Conservation (phyloP, 2,113 vertebrate species). For the Crocuta crocuta region DNA sequence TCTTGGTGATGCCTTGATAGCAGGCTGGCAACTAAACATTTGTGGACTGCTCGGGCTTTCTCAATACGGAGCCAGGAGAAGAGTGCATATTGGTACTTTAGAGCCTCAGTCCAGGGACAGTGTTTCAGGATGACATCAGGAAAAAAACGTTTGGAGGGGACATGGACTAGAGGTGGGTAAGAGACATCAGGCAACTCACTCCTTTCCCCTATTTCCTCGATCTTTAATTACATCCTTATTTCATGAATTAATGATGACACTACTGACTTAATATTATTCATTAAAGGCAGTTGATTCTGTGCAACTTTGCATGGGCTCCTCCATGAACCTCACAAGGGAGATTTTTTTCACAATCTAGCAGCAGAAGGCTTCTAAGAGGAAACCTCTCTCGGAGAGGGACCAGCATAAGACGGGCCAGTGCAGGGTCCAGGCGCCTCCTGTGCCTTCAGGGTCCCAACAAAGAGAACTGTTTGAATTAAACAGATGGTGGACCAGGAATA, state of each 20-base stretch:
- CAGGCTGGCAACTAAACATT: neutral
- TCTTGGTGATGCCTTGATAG: neutral
- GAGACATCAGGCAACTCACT: neutral
- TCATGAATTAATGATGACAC: slow-evolving; percentile 75
- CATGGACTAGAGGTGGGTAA: neutral
- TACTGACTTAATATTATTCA: slow-evolving; percentile 70
- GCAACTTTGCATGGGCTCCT: neutral
- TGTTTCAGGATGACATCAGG: slow-evolving; percentile 2
- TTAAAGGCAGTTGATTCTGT: slow-evolving; percentile 66
- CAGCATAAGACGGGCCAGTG: neutral
- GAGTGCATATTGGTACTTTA: neutral
- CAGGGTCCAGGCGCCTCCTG: neutral
- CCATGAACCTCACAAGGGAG: neutral
- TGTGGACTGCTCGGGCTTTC: neutral
- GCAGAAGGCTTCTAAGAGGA: neutral
- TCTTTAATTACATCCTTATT: slow-evolving; percentile 73
- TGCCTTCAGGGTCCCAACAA: neutral
- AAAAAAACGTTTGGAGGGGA: neutral
- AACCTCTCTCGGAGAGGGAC: neutral
- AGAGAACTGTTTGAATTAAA: slow-evolving; percentile 28
- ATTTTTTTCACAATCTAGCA: neutral
- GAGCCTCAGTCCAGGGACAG: neutral
- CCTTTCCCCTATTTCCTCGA: neutral
- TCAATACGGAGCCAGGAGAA: neutral
- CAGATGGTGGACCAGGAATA: neutral